These are phyloP conservation scores for Pachypanchax playfairii DNA, from an alignment of 2,113 vertebrate species.

Conservation along the genomic window DNA sequence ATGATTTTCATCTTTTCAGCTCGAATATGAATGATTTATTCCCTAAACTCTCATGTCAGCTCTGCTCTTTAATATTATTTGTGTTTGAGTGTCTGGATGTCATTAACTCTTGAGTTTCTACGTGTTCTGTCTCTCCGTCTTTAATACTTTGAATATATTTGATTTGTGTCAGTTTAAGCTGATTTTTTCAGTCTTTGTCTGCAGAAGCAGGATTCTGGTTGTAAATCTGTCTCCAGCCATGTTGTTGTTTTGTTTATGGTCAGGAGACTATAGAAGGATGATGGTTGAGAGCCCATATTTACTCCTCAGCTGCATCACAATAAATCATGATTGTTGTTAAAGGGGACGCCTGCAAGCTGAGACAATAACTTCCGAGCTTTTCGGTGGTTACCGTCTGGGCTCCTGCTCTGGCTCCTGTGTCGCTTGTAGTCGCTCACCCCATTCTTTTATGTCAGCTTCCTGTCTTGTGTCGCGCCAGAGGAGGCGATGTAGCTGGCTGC, in stretches of 20 bases:
- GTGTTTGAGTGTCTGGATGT: too few species aligned
- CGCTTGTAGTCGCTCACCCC: slow-evolving; percentile 49
- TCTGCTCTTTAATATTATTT: too few species aligned
- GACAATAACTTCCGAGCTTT: slow-evolving; percentile 76
- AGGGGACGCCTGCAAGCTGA: slow-evolving; percentile 44
- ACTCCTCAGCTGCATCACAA: slow-evolving; percentile 12
- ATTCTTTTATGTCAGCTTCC: slow-evolving; percentile 82
- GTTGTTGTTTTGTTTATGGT: slow-evolving; percentile 8
- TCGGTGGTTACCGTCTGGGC: slow-evolving; percentile 60
- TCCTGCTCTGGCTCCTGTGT: slow-evolving; percentile 67
- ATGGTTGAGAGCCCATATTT: too few species aligned
- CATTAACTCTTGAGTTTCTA: too few species aligned
- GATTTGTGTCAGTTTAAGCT: neutral
- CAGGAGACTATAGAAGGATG: neutral
- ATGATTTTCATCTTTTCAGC: too few species aligned
- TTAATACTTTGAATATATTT: neutral
- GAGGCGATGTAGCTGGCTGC: slow-evolving; percentile 64
- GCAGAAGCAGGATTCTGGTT: neutral
- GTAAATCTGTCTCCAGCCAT: neutral
- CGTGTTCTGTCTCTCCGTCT: too few species aligned
- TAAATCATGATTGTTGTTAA: slow-evolving; percentile 48
- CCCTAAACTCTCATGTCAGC: too few species aligned
- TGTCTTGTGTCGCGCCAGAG: slow-evolving; percentile 81
- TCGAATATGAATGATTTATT: too few species aligned
- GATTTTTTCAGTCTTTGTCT: neutral